A percentile compares a stretch with the other conserved stretches of the same genome.
Evolutionary conservation across 1,140 invertebrate genomes (phyloP).

Genomic region (Achatina immaculata): DNA sequence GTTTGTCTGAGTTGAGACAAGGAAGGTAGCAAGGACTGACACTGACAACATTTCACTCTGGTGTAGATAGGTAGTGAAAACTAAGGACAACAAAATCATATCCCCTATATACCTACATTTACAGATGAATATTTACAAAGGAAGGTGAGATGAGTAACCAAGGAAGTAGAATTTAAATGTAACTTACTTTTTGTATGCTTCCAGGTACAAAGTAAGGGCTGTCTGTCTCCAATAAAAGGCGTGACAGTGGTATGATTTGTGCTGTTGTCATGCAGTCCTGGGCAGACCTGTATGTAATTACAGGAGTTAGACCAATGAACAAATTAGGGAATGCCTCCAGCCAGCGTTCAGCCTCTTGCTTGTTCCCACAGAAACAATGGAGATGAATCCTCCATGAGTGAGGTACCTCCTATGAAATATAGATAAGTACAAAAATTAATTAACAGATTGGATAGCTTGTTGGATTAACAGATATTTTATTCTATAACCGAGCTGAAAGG

Average conservation of each 20-base stretch:
- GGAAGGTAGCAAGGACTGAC: too few relatives aligned
- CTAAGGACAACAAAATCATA: too few relatives aligned
- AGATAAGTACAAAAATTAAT: too few relatives aligned
- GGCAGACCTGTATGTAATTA: constrained; percentile 69
- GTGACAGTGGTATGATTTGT: constrained; percentile 67
- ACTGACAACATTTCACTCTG: too few relatives aligned
- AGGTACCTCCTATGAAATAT: constrained; percentile 53
- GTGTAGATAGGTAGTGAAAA: too few relatives aligned
- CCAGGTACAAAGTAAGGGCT: constrained; percentile 73
- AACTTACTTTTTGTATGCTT: constrained; percentile 39
- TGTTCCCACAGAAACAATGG: constrained; percentile 72
- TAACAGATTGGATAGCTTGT: too few relatives aligned
- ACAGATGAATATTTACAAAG: neutral
- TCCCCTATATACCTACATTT: too few relatives aligned
- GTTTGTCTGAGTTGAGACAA: too few relatives aligned
- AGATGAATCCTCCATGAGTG: constrained; percentile 71
- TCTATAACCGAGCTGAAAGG: too few relatives aligned
- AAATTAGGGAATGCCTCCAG: constrained; percentile 69
- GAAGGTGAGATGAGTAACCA: too few relatives aligned
- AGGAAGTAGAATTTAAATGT: neutral
- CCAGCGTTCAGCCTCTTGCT: constrained; percentile 66
- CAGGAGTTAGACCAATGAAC: constrained; percentile 72
- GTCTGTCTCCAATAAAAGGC: constrained; percentile 73
- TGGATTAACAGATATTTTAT: too few relatives aligned
- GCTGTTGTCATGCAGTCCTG: constrained; percentile 66